Evolutionary conservation across 2,113 vertebrate species (phyloP).

Genomic region (Lagopus leucura): DNA sequence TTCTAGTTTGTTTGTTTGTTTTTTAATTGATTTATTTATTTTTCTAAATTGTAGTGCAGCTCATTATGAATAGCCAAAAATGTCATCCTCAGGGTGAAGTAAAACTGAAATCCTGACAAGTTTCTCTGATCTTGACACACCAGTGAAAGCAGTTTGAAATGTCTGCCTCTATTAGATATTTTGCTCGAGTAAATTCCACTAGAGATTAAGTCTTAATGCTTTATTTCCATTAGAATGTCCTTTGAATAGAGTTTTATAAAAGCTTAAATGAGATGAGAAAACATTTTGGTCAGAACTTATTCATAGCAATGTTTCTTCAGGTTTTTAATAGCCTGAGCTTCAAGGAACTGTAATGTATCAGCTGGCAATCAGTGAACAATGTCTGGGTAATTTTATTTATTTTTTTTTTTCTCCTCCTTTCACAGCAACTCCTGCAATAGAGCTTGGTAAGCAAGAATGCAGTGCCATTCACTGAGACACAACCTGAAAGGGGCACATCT

Average conservation of each 20-base stretch:
- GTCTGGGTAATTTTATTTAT: background rate
- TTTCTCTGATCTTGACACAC: conserved; percentile 38
- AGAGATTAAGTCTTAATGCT: conserved; percentile 40
- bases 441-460: background rate
- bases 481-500: background rate
- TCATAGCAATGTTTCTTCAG: conserved; percentile 8
- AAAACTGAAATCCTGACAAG: conserved; percentile 33
- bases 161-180: conserved; percentile 33
- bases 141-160: conserved; percentile 42
- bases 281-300: conserved; percentile 23
- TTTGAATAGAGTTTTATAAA: conserved; percentile 45
- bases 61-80: conserved; percentile 24
- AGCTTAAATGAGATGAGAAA: conserved; percentile 49
- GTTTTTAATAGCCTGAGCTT: conserved; percentile 10
- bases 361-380: conserved; percentile 22
- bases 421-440: background rate
- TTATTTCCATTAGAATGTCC: conserved; percentile 58
- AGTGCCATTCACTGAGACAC: background rate
- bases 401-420: background rate
- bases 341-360: conserved; percentile 27
- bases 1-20: background rate
- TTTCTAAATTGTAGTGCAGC: background rate
- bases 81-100: conserved; percentile 15
- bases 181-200: conserved; percentile 58
- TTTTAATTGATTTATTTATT: background rate